Conservation (phyloP, 1,140 invertebrate species). For the Gonioctena quinquepunctata region DNA sequence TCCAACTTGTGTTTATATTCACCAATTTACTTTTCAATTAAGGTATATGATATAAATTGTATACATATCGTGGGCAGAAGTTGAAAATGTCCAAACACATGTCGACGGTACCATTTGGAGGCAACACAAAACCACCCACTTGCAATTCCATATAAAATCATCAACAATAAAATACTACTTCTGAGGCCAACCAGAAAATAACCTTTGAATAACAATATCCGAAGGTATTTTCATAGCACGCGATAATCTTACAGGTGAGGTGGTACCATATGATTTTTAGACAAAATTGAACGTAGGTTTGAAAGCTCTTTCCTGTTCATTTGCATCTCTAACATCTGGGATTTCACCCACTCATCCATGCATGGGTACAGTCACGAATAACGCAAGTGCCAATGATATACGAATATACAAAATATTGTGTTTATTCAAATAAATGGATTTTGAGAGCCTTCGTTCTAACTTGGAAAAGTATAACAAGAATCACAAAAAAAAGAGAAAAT, state of each 20-base stretch:
- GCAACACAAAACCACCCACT: not conserved
- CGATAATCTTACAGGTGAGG: not conserved
- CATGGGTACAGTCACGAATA: not conserved
- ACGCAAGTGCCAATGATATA: too few relatives aligned
- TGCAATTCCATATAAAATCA: not conserved
- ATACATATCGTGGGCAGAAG: not conserved
- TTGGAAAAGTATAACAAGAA: too few relatives aligned
- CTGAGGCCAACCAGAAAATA: not conserved
- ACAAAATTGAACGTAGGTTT: not conserved
- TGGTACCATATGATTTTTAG: not conserved
- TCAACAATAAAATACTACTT: not conserved
- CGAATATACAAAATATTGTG: too few relatives aligned
- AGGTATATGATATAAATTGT: not conserved
- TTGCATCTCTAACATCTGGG: not conserved
- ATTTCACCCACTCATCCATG: not conserved
- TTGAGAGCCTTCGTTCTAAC: too few relatives aligned
- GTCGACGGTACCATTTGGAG: not conserved
- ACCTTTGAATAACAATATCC: not conserved
- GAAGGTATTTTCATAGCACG: not conserved
- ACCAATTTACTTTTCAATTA: too few relatives aligned
- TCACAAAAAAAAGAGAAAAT: too few relatives aligned
- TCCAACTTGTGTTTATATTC: too few relatives aligned
- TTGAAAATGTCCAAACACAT: not conserved
- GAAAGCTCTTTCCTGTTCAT: too few relatives aligned
- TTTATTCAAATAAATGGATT: too few relatives aligned